A percentile compares a stretch with the other conserved stretches of the same genome.
Conservation (phyloP, 2,113 vertebrate species). For the Scalopus aquaticus region DNA sequence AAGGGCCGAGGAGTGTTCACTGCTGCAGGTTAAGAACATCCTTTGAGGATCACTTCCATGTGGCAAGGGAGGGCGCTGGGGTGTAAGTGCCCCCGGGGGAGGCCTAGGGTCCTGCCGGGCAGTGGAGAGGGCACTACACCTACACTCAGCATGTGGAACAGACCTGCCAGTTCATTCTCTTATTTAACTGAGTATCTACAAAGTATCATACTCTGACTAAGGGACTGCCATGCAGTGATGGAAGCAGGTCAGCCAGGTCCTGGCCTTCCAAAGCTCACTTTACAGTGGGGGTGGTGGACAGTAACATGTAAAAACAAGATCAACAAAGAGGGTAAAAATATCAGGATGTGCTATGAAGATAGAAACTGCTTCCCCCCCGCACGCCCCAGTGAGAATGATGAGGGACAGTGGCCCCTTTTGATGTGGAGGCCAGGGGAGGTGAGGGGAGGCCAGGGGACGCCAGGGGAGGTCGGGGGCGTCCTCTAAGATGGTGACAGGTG, state of each 20-base stretch:
- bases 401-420: background rate
- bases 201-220: background rate
- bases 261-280: background rate
- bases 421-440: background rate
- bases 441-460: background rate
- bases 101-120: background rate
- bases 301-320: background rate
- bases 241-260: background rate
- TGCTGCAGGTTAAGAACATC: background rate
- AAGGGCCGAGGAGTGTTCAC: background rate
- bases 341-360: background rate
- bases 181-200: background rate
- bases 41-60: background rate
- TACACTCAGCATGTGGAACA: background rate
- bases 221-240: background rate
- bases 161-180: background rate
- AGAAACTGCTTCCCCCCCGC: too few species aligned
- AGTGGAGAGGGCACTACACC: background rate
- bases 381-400: background rate
- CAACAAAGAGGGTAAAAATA: background rate
- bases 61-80: background rate
- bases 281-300: background rate
- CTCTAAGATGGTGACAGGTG: background rate
- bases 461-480: too few species aligned
- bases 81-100: background rate